Percentiles rank a stretch among this genome's conserved stretches.
These are phyloP conservation scores for Callyntrura sp. DNA, from an alignment of 2,888 invertebrate species.

Conservation along the genomic window DNA sequence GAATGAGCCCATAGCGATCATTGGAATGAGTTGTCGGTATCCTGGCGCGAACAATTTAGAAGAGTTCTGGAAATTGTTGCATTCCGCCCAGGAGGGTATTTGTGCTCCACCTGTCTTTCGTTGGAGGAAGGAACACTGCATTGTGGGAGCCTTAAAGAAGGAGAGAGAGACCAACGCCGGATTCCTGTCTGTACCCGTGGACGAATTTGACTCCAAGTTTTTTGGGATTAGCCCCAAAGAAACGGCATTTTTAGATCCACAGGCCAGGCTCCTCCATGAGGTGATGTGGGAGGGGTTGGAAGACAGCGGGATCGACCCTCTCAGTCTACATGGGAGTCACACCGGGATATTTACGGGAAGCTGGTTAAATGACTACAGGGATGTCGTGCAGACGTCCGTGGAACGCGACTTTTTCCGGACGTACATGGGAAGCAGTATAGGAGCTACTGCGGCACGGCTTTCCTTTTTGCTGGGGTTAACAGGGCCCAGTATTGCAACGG, in stretches of 20 bases:
- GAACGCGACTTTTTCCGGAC: not conserved
- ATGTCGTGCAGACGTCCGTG: not conserved
- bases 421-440: not conserved
- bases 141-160: not conserved
- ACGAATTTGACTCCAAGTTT: slow-evolving; percentile 67
- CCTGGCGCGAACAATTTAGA: not conserved
- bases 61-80: slow-evolving; percentile 47
- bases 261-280: not conserved
- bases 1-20: slow-evolving; percentile 30
- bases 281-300: not conserved
- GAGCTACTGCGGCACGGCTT: not conserved
- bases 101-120: not conserved
- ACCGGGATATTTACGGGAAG: not conserved
- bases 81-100: not conserved
- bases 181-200: slow-evolving; percentile 41
- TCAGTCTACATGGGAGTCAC: not conserved
- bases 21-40: slow-evolving; percentile 51
- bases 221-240: slow-evolving; percentile 55
- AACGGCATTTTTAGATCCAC: not conserved
- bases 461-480: not conserved
- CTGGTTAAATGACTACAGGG: slow-evolving; percentile 10
- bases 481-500: not conserved
- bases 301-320: not conserved
- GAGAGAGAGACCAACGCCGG: slow-evolving; percentile 19
- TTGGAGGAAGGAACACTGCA: slow-evolving; percentile 17